phyloP scores from a whole-genome alignment of 2,797 vertebrate genomes.

The Sebastes kiyomatsui region DNA sequence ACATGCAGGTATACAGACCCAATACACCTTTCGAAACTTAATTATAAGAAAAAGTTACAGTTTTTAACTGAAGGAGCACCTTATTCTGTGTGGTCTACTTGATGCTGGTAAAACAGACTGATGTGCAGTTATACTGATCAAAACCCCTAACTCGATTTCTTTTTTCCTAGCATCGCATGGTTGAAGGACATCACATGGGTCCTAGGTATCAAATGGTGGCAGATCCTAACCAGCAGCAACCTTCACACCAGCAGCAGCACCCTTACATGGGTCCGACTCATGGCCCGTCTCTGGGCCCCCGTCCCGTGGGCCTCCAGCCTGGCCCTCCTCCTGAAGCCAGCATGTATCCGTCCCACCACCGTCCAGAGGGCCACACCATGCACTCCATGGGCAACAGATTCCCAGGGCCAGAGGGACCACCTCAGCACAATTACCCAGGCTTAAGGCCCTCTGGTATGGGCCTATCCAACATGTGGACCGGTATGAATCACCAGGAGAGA shows the following conservation, averaged over 20 bases:
- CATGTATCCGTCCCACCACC: constrained; percentile 84
- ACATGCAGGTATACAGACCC: constrained; percentile 86
- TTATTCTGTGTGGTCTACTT: neutral
- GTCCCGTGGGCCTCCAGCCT: constrained; percentile 85
- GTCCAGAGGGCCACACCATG: constrained; percentile 78
- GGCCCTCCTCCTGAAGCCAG: constrained; percentile 85
- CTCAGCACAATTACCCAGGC: constrained; percentile 74
- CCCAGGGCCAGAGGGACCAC: constrained; percentile 69
- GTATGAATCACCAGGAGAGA: constrained; percentile 76
- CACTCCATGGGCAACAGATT: constrained; percentile 74
- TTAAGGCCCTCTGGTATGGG: constrained; percentile 72
- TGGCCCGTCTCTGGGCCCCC: constrained; percentile 84
- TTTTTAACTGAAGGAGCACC: neutral
- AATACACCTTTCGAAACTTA: neutral
- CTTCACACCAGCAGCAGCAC: constrained; percentile 75
- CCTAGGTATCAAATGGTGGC: constrained; percentile 81
- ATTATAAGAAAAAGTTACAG: neutral
- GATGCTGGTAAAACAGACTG: neutral
- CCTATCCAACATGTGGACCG: constrained; percentile 74
- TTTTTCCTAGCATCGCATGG: constrained; percentile 80
- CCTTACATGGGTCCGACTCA: constrained; percentile 86
- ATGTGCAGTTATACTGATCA: neutral
- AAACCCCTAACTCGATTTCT: neutral
- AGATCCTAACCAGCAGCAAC: constrained; percentile 74
- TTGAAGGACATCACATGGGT: constrained; percentile 83